Base-by-base conservation (phyloP, 1,140 invertebrate species). In the Drosophila ercepeae region DNA sequence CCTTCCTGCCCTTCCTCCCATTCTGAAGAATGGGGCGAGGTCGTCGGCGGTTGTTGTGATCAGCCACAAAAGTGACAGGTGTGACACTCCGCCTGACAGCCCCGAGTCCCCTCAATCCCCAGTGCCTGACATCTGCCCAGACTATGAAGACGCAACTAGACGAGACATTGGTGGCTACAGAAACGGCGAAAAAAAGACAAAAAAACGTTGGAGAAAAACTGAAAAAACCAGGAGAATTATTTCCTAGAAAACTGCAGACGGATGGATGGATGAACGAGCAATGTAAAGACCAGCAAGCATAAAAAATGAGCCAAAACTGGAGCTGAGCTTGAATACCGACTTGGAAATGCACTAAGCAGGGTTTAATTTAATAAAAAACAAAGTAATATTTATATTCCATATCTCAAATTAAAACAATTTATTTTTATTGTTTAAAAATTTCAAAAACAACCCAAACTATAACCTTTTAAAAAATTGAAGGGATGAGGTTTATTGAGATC, bases 41-140 rank as follows among this genome's bases (percentile, higher is more conserved):
- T 73, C 72, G 54, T 60, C 70, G 77, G 81, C 82, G 81, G 72
- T 81, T 86, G 81, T 74, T 86, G 81, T 86, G 81, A 86, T 86
- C 81, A 88, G 81, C 81, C 81, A 77, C 81, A 86, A 76, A 77
- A 81, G 82, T 86, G 81, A 86, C 81, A 86, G 81, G 81, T 86
- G 81, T 86, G 81, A 86, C 81, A 86, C 72, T 81, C 73, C 18
- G 59, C 42, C 71, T 64, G 81, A 73, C 81, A 84, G 60, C 42
- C 45, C 29, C 42, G 29, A 48, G 25, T 36, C 49, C 68, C 29
- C 29, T 32, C 9, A 42, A 14, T 52, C 36, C 18, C 8, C 46
- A 39, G 13, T 34, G 36, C 59, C 58, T 70, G 41, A 53, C 27
- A 32, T 42, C 36, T 34, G 45, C 18, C 6, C 59, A n/a, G 63